A percentile compares a stretch with the other conserved stretches of the same genome.
phyloP scores from a whole-genome alignment of 2,888 invertebrate genomes.

The Stictocephala bisonia region DNA sequence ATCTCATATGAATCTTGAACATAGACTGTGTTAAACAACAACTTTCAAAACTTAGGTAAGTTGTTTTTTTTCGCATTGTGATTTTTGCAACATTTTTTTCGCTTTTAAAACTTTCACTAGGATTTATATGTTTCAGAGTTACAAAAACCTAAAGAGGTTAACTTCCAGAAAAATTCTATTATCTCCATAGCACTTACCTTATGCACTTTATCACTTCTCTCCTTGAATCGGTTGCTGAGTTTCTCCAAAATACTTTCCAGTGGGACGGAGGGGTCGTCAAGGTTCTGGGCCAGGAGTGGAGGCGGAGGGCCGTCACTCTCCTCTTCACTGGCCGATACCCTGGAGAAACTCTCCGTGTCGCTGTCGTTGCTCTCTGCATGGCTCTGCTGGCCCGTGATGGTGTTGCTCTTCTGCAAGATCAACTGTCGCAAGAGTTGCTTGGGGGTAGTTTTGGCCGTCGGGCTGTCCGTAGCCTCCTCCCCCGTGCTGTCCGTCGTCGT shows the following conservation, averaged over 20 bases:
- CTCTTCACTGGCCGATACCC: conserved; percentile 46
- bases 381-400: neutral
- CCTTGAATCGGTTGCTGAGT: conserved; percentile 68
- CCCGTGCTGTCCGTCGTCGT: conserved; percentile 36
- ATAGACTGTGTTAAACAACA: too few relatives aligned
- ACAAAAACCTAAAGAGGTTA: too few relatives aligned
- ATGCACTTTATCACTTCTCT: conserved; percentile 71
- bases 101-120: too few relatives aligned
- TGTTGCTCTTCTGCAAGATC: conserved; percentile 50
- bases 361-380: conserved; percentile 39
- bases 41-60: too few relatives aligned
- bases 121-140: too few relatives aligned
- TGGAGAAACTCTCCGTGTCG: conserved; percentile 46
- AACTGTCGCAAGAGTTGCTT: conserved; percentile 54
- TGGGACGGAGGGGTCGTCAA: conserved; percentile 32
- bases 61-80: too few relatives aligned
- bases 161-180: too few relatives aligned
- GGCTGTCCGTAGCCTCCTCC: conserved; percentile 22
- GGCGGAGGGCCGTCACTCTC: conserved; percentile 46
- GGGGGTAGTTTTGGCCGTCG: neutral
- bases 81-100: too few relatives aligned
- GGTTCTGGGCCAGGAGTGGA: conserved; percentile 53
- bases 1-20: too few relatives aligned
- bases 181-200: conserved; percentile 69
- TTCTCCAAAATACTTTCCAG: conserved; percentile 65